phyloP scores from a whole-genome alignment of 30 jellyfish, hydroid and myxozoan species.

The Aurelia coerulea region DNA sequence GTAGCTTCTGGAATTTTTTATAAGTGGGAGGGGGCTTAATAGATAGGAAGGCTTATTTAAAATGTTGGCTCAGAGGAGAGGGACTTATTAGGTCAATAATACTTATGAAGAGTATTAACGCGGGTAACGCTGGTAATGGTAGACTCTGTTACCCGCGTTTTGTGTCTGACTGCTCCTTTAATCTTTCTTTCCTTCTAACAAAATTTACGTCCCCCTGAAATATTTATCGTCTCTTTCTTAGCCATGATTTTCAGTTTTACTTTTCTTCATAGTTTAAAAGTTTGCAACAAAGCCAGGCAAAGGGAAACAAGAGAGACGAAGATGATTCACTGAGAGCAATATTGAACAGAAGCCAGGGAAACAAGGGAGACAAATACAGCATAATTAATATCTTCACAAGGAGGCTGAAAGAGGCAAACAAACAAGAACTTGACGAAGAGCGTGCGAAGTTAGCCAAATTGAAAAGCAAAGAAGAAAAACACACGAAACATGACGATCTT shows the following conservation, averaged over 20 bases:
- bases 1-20: no score
- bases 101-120: no score
- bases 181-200: no score
- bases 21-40: no score
- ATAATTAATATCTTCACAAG: slow-evolving; percentile 59
- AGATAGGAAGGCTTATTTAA: no score
- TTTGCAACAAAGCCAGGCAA: slow-evolving; percentile 5
- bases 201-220: no score
- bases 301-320: not conserved
- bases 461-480: not conserved
- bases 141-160: no score
- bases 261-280: slow-evolving; percentile 37
- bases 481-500: slow-evolving; percentile 17
- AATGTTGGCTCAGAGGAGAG: no score
- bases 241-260: not conserved
- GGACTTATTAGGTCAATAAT: no score
- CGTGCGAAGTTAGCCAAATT: not conserved
- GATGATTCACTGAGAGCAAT: slow-evolving; percentile 11
- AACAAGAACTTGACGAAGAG: not conserved
- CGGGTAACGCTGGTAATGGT: no score
- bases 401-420: slow-evolving; percentile 51
- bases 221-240: no score
- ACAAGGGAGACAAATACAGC: slow-evolving; percentile 63
- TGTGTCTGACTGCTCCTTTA: not conserved
- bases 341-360: not conserved